These are phyloP conservation scores for Malurus elegans DNA, from an alignment of 2,113 vertebrate species.

Conservation along the genomic window DNA sequence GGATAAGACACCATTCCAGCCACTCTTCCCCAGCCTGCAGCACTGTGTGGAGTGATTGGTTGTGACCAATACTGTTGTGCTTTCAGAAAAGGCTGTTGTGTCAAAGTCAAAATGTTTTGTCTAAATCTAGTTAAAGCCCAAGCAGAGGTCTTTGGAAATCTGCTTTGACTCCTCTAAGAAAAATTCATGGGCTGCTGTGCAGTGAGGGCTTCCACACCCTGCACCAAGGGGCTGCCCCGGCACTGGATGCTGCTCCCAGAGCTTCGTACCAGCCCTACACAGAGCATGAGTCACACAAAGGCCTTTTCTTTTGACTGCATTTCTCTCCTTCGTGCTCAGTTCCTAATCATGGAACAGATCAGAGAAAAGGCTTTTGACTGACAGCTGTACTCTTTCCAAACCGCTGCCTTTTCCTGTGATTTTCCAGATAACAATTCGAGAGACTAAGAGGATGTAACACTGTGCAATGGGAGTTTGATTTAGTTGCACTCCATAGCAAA, in stretches of 20 bases:
- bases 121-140: not conserved
- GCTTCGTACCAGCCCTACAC: not conserved
- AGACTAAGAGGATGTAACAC: not conserved
- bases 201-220: not conserved
- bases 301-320: not conserved
- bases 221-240: not conserved
- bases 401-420: not conserved
- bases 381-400: not conserved
- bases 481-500: not conserved
- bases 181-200: too few species aligned
- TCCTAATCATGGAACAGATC: not conserved
- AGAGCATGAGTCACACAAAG: not conserved
- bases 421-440: not conserved
- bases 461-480: not conserved
- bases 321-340: not conserved
- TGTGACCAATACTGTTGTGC: not conserved
- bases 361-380: not conserved
- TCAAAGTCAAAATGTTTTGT: not conserved
- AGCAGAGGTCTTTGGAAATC: not conserved
- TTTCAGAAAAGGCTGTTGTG: not conserved
- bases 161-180: not conserved
- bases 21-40: not conserved
- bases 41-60: fast-evolving
- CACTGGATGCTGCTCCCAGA: not conserved
- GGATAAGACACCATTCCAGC: not conserved